phyloP scores from a whole-genome alignment of 2,888 invertebrate genomes.

The Tupiocoris notatus region DNA sequence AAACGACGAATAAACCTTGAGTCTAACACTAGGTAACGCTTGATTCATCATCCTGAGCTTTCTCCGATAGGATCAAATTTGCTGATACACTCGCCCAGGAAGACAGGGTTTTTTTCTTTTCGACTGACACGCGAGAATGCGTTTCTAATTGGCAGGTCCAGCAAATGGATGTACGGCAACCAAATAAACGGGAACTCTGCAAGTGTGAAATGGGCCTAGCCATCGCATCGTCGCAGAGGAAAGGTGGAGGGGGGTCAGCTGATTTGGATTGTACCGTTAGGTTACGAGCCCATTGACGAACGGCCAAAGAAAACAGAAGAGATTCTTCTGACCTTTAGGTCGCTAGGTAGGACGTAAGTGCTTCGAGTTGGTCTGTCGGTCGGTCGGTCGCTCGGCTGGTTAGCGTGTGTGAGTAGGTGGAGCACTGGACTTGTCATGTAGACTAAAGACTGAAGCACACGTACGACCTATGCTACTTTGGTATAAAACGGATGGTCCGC shows the following conservation, averaged over 20 bases:
- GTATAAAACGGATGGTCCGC: no score
- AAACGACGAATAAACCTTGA: no score
- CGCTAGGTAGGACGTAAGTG: neutral
- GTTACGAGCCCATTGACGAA: slow-evolving; percentile 16
- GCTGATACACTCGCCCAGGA: no score
- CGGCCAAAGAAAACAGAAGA: neutral
- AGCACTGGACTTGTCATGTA: neutral
- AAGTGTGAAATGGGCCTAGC: neutral
- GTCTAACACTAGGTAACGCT: no score
- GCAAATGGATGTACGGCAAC: no score
- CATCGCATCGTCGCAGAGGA: slow-evolving; percentile 3
- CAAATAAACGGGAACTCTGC: no score
- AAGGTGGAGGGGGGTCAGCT: slow-evolving; percentile 5
- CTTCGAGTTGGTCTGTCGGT: neutral
- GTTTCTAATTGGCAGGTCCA: no score
- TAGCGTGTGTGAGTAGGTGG: neutral
- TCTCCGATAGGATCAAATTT: no score
- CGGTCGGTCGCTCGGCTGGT: neutral
- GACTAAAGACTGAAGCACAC: neutral
- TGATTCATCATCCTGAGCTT: no score
- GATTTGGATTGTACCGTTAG: slow-evolving; percentile 25
- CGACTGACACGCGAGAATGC: no score
- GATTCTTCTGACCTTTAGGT: neutral
- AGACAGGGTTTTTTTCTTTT: no score
- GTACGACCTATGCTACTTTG: neutral